These are phyloP conservation scores for Semibalanus balanoides DNA, from an alignment of 1,140 invertebrate genomes.

Conservation along the genomic window DNA sequence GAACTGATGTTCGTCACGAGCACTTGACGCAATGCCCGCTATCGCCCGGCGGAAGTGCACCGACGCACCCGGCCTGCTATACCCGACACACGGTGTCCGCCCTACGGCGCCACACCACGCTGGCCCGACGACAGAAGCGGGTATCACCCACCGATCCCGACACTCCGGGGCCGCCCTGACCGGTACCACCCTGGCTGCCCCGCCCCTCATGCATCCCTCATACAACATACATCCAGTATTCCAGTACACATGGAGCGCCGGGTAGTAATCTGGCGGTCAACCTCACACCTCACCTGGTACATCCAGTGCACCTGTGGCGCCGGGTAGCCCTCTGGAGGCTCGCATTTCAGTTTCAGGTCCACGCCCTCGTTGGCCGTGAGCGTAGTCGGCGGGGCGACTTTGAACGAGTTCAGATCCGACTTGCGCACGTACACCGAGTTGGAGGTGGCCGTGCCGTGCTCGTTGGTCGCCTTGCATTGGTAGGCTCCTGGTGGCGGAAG, in stretches of 20 bases:
- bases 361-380: constrained; percentile 65
- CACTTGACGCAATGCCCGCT: no score
- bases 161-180: no score
- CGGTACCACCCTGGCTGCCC: no score
- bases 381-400: constrained; percentile 48
- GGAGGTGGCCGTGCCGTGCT: constrained; percentile 83
- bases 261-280: no score
- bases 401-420: constrained; percentile 82
- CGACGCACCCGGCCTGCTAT: no score
- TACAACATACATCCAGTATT: not conserved
- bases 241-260: no score
- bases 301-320: constrained; percentile 89
- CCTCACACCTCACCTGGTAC: constrained; percentile 40
- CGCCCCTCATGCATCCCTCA: not conserved
- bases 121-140: no score
- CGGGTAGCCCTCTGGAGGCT: constrained; percentile 85
- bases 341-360: constrained; percentile 68
- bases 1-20: no score
- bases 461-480: constrained; percentile 92
- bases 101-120: no score
- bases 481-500: constrained; percentile 51
- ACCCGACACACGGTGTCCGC: no score
- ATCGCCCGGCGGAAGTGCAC: no score
- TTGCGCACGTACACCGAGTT: constrained; percentile 91
- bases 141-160: no score